Percentiles rank a stretch among this genome's conserved stretches.
These are phyloP conservation scores for Microcebus tavaratra DNA, from an alignment of 2,113 vertebrate species.

Conservation along the genomic window DNA sequence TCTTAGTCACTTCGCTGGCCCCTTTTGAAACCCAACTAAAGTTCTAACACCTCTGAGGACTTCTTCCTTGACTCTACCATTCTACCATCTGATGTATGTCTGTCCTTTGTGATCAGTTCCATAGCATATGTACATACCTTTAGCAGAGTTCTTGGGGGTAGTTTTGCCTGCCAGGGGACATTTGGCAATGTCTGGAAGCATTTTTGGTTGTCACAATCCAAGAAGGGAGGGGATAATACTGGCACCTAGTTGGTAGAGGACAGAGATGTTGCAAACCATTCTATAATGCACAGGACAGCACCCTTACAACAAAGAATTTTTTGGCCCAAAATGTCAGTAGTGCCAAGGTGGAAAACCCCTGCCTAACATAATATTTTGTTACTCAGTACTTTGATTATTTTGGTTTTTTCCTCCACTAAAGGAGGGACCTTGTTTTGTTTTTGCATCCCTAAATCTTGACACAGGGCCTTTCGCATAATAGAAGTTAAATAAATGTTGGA, in stretches of 20 bases:
- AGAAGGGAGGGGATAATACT: neutral
- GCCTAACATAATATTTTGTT: neutral
- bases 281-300: neutral
- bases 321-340: neutral
- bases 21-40: neutral
- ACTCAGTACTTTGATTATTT: neutral
- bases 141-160: neutral
- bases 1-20: neutral
- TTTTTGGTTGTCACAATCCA: neutral
- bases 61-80: neutral
- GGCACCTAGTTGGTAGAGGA: neutral
- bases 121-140: neutral
- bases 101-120: neutral
- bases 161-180: neutral
- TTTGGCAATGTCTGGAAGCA: neutral
- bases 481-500: slow-evolving; percentile 9
- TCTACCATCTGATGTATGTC: neutral
- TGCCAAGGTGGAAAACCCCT: neutral
- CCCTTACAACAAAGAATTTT: neutral
- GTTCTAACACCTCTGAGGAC: neutral
- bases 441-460: slow-evolving; percentile 21
- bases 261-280: neutral
- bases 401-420: neutral
- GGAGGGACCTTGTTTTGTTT: neutral
- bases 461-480: neutral